phyloP scores from a whole-genome alignment of 1,140 invertebrate species.

The Heliconius melpomene region DNA sequence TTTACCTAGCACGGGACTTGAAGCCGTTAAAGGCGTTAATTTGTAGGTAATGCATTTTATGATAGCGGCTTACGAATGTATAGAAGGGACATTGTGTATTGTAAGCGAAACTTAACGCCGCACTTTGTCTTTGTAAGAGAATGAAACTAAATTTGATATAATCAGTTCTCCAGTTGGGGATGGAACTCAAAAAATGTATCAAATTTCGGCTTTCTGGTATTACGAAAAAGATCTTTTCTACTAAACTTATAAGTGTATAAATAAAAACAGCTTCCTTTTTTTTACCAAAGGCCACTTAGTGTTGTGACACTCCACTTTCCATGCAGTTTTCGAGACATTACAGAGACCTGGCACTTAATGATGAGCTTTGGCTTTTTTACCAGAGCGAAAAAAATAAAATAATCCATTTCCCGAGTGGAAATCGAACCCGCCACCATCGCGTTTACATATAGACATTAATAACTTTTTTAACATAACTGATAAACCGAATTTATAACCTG shows the following conservation, averaged over 20 bases:
- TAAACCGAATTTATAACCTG: too few species aligned
- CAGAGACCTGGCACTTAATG: background rate
- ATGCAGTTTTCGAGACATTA: background rate
- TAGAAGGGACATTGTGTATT: constrained; percentile 36
- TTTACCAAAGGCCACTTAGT: too few species aligned
- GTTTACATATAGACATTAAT: too few species aligned
- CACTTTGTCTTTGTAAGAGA: background rate
- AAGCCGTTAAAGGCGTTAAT: constrained; percentile 57
- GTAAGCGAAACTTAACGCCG: background rate
- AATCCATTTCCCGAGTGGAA: background rate
- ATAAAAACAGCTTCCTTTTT: too few species aligned
- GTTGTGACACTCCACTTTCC: too few species aligned
- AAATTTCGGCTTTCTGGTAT: too few species aligned
- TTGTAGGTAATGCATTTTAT: constrained; percentile 63
- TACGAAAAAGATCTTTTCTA: too few species aligned
- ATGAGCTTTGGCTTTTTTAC: background rate
- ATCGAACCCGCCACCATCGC: background rate
- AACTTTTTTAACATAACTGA: too few species aligned
- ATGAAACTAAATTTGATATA: too few species aligned
- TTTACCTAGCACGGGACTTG: constrained; percentile 49
- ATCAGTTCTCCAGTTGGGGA: too few species aligned
- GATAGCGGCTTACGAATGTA: constrained; percentile 40
- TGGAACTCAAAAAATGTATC: too few species aligned
- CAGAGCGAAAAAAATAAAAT: background rate
- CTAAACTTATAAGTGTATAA: too few species aligned